Evolutionary conservation across 2,797 vertebrate species (phyloP).

Genomic region (Scleropages formosus): DNA sequence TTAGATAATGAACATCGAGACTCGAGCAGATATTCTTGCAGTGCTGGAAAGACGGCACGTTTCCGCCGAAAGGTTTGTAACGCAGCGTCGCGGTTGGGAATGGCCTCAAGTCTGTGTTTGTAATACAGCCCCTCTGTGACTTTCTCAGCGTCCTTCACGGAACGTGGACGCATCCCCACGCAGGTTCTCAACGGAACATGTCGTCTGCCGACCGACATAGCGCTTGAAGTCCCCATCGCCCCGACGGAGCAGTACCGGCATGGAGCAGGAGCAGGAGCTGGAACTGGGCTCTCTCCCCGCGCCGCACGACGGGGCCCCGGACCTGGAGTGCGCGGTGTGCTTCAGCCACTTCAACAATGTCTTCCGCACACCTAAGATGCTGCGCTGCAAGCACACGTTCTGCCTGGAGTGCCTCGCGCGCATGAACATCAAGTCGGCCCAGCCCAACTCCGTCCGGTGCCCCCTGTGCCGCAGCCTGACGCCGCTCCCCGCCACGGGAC

Average conservation of each 20-base stretch:
- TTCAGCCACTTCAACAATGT: slow-evolving; percentile 77
- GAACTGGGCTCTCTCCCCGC: background rate
- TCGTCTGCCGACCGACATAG: background rate
- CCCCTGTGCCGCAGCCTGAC: slow-evolving; percentile 71
- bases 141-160: background rate
- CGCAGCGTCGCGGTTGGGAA: no score
- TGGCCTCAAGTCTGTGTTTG: no score
- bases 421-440: slow-evolving; percentile 69
- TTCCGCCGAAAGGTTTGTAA: no score
- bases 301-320: slow-evolving; percentile 37
- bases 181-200: background rate
- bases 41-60: no score
- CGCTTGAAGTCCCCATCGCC: no score
- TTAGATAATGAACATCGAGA: no score
- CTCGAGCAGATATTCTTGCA: no score
- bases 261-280: slow-evolving; percentile 38
- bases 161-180: background rate
- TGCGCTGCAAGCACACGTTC: slow-evolving; percentile 74
- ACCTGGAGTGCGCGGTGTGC: slow-evolving; percentile 76
- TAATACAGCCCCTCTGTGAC: no score
- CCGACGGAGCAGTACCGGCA: background rate
- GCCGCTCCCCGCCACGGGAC: slow-evolving; percentile 62
- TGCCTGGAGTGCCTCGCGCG: slow-evolving; percentile 78
- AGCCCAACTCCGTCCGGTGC: slow-evolving; percentile 69
- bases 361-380: slow-evolving; percentile 76